Base-by-base conservation (phyloP, 1,140 invertebrate genomes). In the Globodera rostochiensis region DNA sequence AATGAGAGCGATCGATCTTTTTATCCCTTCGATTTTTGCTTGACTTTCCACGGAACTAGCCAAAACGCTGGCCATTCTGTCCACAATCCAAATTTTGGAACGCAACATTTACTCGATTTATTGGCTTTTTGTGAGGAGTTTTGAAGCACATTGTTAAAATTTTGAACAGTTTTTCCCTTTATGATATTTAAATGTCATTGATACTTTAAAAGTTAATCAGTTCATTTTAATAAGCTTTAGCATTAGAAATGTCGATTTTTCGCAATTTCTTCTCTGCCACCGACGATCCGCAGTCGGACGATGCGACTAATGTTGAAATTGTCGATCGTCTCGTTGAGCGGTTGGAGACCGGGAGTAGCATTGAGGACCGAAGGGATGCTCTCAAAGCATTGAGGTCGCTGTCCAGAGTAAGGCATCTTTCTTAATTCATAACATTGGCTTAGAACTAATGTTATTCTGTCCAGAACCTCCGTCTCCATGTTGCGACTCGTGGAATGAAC, bases 321-420 rank as follows among this genome's bases (percentile, higher is more conserved):
- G 94, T 99, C 82, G 96, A 98, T 90, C 93, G 94, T 84, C 90
- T 99, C 11, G 94, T 98, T 13, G 95, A 98, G 88, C 92, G 97
- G 85, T 93, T 98, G 3, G 93, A 94, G 88, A 95, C 95, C 60
- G 98, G 96, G 9, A 96, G 95, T 7, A 90, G 98, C 67, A 90
- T 98, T 19, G 95, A 98, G 90, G 97, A 99, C 89, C 92, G 97
- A 77, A 91, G 97, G 89, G 96, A 98, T 94, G 96, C 97, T 4
- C 96, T 97, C 86, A 92, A 96, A 85, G 96, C 95, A 0, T 92
- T 99, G 3, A 96, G 96, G 91, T 94, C 96, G 3, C 91, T 99
- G 75, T 97, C 97, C 0, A 93, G 94, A 88, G 92, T 92, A 81
- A 77, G 69, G 80, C 82, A 19, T 81, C 60, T 79, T 15, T 53